phyloP scores from a whole-genome alignment of 2,888 invertebrate genomes.

The Synergus itoensis region DNA sequence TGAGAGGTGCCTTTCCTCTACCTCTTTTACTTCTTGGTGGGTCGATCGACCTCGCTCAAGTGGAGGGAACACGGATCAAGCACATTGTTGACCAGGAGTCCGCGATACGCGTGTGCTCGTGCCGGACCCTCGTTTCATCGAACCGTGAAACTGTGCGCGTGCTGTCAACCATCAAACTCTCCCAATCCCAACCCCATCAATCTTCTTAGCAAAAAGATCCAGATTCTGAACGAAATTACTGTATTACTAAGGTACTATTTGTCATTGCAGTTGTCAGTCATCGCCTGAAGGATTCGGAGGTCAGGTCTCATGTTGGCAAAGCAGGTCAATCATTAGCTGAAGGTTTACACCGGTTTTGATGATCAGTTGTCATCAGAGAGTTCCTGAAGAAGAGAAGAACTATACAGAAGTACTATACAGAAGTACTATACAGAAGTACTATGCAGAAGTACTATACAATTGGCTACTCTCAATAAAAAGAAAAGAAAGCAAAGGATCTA shows the following conservation, averaged over 20 bases:
- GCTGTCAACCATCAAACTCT: slow-evolving; percentile 37
- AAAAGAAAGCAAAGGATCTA: too few relatives aligned
- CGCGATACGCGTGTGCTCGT: slow-evolving; percentile 73
- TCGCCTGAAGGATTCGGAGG: not conserved
- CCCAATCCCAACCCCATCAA: not conserved
- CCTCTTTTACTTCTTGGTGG: slow-evolving; percentile 60
- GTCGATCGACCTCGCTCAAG: slow-evolving; percentile 60
- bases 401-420: too few relatives aligned
- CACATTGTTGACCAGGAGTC: slow-evolving; percentile 73
- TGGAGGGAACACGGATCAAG: slow-evolving; percentile 66
- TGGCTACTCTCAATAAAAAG: too few relatives aligned
- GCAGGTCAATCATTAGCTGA: not conserved
- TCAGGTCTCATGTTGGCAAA: not conserved
- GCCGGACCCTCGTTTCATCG: slow-evolving; percentile 51
- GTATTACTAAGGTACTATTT: not conserved
- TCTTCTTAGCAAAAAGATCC: not conserved
- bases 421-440: too few relatives aligned
- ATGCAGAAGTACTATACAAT: too few relatives aligned
- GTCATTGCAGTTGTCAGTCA: not conserved
- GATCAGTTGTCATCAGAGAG: not conserved
- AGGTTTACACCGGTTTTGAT: not conserved
- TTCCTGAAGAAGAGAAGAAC: not conserved
- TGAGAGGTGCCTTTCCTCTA: slow-evolving; percentile 61
- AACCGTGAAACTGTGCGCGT: slow-evolving; percentile 47
- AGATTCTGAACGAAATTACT: not conserved